phyloP scores from a whole-genome alignment of 37 sponge, comb jelly and placozoan species.

The Ephydatia muelleri region DNA sequence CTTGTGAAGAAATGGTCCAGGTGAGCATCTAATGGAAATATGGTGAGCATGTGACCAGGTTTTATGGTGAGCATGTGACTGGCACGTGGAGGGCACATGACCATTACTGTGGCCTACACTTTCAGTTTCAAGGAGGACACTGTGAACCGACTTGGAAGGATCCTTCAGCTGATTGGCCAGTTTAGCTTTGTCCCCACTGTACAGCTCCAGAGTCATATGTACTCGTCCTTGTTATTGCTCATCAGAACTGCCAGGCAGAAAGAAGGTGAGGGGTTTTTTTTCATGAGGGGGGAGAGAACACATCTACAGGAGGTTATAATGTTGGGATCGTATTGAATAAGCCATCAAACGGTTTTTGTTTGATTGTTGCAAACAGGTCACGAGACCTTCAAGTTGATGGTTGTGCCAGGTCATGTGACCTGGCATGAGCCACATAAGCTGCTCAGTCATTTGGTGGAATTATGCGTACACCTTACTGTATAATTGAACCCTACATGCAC shows the following conservation, averaged over 20 bases:
- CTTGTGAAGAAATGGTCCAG: conserved; percentile 51
- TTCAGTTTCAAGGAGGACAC: background rate
- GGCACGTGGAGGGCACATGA: background rate
- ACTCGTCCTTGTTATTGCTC: conserved; percentile 14
- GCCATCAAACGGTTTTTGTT: no score
- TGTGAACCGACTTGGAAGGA: background rate
- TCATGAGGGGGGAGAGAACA: background rate
- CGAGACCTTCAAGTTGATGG: no score
- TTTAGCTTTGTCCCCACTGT: background rate
- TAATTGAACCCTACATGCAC: no score
- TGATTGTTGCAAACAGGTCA: no score
- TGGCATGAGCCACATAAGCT: no score
- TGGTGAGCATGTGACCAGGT: background rate
- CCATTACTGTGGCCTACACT: background rate
- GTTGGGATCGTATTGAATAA: no score
- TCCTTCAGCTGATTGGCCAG: conserved; percentile 12
- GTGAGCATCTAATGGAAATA: background rate
- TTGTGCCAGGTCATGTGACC: no score
- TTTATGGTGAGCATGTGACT: background rate
- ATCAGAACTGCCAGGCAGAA: conserved; percentile 1
- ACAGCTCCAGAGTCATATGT: conserved; percentile 10
- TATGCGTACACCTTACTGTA: no score
- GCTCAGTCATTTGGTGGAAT: no score
- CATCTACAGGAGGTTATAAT: no score
- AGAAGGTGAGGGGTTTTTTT: background rate